phyloP scores from a whole-genome alignment of 2,797 vertebrate genomes.

The Denticeps clupeoides region DNA sequence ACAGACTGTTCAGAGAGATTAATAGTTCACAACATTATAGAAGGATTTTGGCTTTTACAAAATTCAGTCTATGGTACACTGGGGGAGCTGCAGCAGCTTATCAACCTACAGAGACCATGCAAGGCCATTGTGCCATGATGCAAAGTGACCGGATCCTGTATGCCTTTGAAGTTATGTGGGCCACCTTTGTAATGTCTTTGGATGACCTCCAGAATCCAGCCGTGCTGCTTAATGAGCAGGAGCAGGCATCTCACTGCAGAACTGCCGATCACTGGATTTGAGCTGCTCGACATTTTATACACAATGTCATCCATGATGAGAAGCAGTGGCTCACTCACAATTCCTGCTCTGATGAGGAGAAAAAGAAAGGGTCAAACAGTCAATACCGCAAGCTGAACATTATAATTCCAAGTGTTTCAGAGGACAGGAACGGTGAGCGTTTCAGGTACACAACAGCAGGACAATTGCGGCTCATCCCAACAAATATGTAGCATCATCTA shows the following conservation, averaged over 20 bases:
- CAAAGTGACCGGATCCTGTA: background rate
- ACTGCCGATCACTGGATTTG: constrained; percentile 64
- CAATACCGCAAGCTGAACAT: too few relatives aligned
- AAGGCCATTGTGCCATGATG: background rate
- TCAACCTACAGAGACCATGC: background rate
- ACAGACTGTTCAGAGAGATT: too few relatives aligned
- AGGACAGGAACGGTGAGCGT: too few relatives aligned
- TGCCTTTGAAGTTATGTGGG: too few relatives aligned
- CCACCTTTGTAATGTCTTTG: constrained; percentile 73
- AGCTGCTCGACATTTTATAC: constrained; percentile 73
- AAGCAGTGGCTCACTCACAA: constrained; percentile 53
- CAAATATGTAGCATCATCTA: too few relatives aligned
- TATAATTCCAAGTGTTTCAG: too few relatives aligned
- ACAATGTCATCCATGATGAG: constrained; percentile 77
- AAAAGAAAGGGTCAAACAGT: constrained; percentile 13
- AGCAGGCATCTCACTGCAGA: constrained; percentile 65
- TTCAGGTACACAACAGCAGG: too few relatives aligned
- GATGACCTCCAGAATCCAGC: constrained; percentile 49
- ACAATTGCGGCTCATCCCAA: too few relatives aligned
- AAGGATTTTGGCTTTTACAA: too few relatives aligned
- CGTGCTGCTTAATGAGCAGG: constrained; percentile 54
- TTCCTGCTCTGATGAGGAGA: constrained; percentile 50
- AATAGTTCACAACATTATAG: too few relatives aligned
- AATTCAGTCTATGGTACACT: too few relatives aligned
- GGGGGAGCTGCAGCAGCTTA: too few relatives aligned